phyloP scores from a whole-genome alignment of 2,797 vertebrate genomes.

The Pogoniulus pusillus region DNA sequence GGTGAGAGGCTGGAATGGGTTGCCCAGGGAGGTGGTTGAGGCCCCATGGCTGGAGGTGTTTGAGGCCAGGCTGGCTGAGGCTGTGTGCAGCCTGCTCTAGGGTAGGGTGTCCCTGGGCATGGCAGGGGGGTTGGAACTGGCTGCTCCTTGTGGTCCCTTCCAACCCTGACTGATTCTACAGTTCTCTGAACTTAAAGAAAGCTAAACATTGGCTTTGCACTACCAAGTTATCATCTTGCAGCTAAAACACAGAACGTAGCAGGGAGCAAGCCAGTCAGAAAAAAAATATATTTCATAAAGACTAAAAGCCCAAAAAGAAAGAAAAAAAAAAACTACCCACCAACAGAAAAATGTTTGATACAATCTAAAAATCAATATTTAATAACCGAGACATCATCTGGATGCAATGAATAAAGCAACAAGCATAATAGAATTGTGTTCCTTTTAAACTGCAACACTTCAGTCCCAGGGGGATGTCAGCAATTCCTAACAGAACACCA shows the following conservation, averaged over 20 bases:
- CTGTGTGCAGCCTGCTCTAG: no score
- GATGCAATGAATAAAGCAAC: not conserved
- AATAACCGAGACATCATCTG: constrained; percentile 11
- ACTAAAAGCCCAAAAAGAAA: not conserved
- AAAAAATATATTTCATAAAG: not conserved
- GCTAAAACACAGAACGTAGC: not conserved
- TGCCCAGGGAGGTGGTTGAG: no score
- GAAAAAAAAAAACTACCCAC: no score
- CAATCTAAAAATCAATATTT: constrained; percentile 43
- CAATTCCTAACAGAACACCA: not conserved
- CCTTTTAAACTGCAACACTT: not conserved
- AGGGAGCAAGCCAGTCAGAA: not conserved
- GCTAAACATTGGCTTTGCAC: not conserved
- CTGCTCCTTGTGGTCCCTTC: no score
- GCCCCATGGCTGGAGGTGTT: no score
- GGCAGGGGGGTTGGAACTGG: no score
- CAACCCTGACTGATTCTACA: no score
- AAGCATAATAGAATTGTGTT: not conserved
- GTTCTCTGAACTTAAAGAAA: not conserved
- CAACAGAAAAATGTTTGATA: not conserved
- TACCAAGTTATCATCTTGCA: not conserved
- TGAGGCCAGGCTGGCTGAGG: no score
- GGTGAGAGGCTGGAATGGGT: no score
- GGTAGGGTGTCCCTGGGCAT: no score
- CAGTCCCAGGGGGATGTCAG: not conserved